Evolutionary conservation across 2,113 vertebrate genomes (phyloP).

Genomic region (Poeciliopsis retropinna): DNA sequence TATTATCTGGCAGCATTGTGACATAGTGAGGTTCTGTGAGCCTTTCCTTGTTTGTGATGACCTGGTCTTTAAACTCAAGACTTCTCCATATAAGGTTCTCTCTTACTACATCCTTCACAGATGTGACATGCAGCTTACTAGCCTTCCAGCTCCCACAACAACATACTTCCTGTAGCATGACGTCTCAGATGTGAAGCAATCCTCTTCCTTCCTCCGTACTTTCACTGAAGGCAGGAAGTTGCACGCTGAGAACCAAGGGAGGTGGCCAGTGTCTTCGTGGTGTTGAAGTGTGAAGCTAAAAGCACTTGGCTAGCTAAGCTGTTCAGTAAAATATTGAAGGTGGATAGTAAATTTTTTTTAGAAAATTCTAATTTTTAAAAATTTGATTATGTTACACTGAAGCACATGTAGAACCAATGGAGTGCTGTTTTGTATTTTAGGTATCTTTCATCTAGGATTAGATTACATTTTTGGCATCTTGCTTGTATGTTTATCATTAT

Average conservation of each 20-base stretch:
- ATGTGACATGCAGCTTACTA: slow-evolving; percentile 57
- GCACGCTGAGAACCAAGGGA: slow-evolving; percentile 20
- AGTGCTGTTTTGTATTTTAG: background rate
- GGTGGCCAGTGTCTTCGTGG: slow-evolving; percentile 19
- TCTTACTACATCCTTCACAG: slow-evolving; percentile 34
- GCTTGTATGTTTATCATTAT: no score
- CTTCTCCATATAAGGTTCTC: slow-evolving; percentile 69
- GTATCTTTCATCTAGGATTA: background rate
- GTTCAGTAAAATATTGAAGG: background rate
- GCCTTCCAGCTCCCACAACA: slow-evolving; percentile 49
- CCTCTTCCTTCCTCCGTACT: slow-evolving; percentile 41
- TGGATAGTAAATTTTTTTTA: background rate
- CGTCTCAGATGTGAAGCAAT: slow-evolving; percentile 48
- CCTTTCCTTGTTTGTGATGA: slow-evolving; percentile 33
- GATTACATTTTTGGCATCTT: no score
- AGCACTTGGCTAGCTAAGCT: background rate
- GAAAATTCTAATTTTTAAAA: no score
- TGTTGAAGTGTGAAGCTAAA: slow-evolving; percentile 6
- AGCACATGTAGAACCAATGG: background rate
- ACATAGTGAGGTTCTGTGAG: slow-evolving; percentile 5
- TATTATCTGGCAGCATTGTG: slow-evolving; percentile 2
- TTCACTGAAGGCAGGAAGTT: slow-evolving; percentile 45
- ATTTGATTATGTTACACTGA: background rate
- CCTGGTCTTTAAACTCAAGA: slow-evolving; percentile 15
- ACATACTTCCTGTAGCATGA: slow-evolving; percentile 69